phyloP scores from a whole-genome alignment of 2,113 vertebrate species.

The Bubo blakistoni region DNA sequence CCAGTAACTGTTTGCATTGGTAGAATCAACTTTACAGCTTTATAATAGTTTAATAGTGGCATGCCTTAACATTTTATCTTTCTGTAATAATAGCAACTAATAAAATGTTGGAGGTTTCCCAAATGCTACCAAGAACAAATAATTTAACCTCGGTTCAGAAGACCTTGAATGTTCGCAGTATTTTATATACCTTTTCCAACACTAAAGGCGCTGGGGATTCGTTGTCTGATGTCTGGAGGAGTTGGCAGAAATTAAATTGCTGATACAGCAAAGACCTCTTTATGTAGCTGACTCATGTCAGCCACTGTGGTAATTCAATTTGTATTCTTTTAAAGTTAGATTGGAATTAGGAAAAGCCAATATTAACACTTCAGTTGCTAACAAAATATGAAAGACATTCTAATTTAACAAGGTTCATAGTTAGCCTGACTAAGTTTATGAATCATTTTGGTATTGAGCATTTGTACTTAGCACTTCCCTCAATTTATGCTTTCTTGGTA shows the following conservation, averaged over 20 bases:
- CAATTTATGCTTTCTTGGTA: rapidly evolving
- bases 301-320: background rate
- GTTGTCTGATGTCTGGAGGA: background rate
- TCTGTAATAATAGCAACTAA: slow-evolving; percentile 50
- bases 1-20: background rate
- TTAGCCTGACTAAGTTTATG: background rate
- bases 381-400: background rate
- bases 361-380: background rate
- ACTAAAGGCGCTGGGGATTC: background rate
- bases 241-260: background rate
- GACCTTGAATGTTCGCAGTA: background rate
- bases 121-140: slow-evolving; percentile 12
- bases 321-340: background rate
- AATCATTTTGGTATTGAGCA: background rate
- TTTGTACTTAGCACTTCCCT: background rate
- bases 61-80: slow-evolving; percentile 58
- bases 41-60: slow-evolving; percentile 27
- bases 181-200: background rate
- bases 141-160: background rate
- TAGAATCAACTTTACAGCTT: slow-evolving; percentile 28
- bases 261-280: background rate
- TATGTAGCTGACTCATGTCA: background rate
- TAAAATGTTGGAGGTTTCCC: slow-evolving; percentile 49
- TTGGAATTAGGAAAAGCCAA: background rate
- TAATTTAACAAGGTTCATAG: background rate